A percentile compares a stretch with the other conserved stretches of the same genome.
These are phyloP conservation scores for Pseudorhombus dupliciocellatus DNA, from an alignment of 2,113 vertebrate genomes.

Conservation along the genomic window DNA sequence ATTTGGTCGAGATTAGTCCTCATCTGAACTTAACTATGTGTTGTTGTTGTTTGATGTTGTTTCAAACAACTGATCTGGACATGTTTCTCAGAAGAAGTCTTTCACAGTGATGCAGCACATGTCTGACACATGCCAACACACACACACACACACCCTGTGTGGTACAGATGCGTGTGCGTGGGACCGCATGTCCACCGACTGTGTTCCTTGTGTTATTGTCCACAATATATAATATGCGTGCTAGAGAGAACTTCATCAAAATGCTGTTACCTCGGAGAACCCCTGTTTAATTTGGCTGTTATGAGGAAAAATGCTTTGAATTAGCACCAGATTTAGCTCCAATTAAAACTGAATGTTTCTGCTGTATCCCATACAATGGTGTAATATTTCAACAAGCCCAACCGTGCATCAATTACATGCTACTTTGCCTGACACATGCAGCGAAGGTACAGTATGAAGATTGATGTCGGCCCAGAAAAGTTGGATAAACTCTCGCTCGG, in stretches of 20 bases:
- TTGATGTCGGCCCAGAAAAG: constrained; percentile 16
- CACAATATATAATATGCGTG: too few relatives aligned
- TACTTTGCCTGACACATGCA: constrained; percentile 9
- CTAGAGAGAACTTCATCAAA: too few relatives aligned
- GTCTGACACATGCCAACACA: background rate
- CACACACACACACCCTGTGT: background rate
- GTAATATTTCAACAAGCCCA: background rate
- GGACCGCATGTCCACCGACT: background rate
- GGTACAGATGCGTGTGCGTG: background rate
- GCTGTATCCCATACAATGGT: constrained; percentile 16
- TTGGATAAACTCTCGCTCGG: constrained; percentile 22
- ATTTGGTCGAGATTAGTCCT: background rate
- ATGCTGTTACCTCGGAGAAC: background rate
- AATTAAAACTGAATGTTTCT: constrained; percentile 19
- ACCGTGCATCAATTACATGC: background rate
- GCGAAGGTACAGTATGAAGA: constrained; percentile 3
- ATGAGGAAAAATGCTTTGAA: background rate
- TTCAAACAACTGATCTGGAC: background rate
- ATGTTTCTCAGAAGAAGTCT: background rate
- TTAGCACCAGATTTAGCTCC: constrained; percentile 36
- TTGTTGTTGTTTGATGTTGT: background rate
- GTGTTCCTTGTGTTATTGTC: too few relatives aligned
- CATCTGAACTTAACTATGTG: background rate
- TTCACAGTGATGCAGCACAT: background rate
- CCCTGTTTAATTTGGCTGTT: constrained; percentile 1